Percentiles rank a stretch among this genome's conserved stretches.
These are phyloP conservation scores for Cinclus cinclus DNA, from an alignment of 2,113 vertebrate genomes.

Conservation along the genomic window DNA sequence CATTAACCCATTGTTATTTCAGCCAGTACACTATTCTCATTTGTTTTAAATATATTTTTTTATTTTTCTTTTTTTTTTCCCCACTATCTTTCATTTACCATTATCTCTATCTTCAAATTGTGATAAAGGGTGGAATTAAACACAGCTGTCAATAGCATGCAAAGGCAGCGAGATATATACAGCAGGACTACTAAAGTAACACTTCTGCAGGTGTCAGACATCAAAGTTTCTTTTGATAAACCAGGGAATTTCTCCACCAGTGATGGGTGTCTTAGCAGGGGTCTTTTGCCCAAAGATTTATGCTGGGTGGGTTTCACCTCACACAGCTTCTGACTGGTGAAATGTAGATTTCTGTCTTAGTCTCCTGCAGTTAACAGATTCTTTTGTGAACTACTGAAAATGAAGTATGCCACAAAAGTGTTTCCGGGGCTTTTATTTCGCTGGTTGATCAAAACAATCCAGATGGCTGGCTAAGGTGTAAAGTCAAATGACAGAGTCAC, in stretches of 20 bases:
- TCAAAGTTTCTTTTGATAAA: background rate
- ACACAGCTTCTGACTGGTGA: background rate
- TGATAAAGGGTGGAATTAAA: background rate
- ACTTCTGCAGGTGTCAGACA: background rate
- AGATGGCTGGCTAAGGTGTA: background rate
- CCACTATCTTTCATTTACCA: background rate
- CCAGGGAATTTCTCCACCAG: background rate
- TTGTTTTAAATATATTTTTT: background rate
- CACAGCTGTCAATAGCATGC: background rate
- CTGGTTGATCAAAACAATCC: background rate
- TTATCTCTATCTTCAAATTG: background rate
- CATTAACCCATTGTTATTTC: background rate
- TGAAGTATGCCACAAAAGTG: background rate
- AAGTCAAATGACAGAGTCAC: background rate
- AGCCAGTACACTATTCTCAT: background rate
- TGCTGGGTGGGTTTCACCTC: background rate
- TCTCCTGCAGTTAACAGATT: background rate
- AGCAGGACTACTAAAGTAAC: background rate
- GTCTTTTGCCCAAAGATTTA: background rate
- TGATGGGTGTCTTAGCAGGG: background rate
- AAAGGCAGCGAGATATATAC: background rate
- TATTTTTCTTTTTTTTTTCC: background rate
- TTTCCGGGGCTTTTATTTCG: fast-evolving
- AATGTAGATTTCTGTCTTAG: background rate
- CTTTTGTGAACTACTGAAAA: background rate